Conservation (phyloP, 2,113 vertebrate genomes). For the Hyaena hyaena region DNA sequence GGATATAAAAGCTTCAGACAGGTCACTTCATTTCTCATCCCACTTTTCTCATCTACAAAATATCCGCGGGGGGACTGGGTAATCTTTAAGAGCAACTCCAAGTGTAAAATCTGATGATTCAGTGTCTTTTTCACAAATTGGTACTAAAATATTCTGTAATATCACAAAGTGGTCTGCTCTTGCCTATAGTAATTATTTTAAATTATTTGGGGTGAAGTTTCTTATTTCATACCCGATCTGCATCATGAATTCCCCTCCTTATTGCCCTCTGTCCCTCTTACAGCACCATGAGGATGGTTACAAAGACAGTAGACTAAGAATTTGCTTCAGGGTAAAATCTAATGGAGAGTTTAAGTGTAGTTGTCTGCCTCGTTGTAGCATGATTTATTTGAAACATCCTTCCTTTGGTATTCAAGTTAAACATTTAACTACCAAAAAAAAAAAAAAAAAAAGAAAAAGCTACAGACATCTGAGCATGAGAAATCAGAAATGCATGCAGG, state of each 20-base stretch:
- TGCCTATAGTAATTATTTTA: neutral
- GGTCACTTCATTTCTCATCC: neutral
- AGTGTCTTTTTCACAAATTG: neutral
- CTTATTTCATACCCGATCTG: neutral
- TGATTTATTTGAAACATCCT: slow-evolving; percentile 81
- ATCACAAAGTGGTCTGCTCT: neutral
- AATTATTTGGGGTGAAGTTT: neutral
- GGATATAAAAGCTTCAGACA: neutral
- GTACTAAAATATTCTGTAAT: neutral
- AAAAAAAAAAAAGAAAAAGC: slow-evolving; percentile 9
- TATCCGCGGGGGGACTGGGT: neutral
- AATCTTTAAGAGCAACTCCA: neutral
- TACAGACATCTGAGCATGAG: slow-evolving; percentile 31
- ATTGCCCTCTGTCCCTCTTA: neutral
- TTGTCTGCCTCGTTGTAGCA: slow-evolving; percentile 66
- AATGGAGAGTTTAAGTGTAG: slow-evolving; percentile 70
- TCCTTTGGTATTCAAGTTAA: slow-evolving; percentile 79
- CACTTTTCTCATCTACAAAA: neutral
- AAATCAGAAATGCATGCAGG: slow-evolving; percentile 32
- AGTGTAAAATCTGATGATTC: neutral
- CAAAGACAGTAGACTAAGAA: slow-evolving; percentile 71
- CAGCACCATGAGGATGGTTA: neutral
- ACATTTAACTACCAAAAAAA: slow-evolving; percentile 59
- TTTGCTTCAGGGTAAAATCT: slow-evolving; percentile 70
- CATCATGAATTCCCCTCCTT: neutral